Evolutionary conservation across 2,888 invertebrate species (phyloP), one percentile per base, ranked within the genome.

Genomic region (Scaptomyza polygonia): DNA sequence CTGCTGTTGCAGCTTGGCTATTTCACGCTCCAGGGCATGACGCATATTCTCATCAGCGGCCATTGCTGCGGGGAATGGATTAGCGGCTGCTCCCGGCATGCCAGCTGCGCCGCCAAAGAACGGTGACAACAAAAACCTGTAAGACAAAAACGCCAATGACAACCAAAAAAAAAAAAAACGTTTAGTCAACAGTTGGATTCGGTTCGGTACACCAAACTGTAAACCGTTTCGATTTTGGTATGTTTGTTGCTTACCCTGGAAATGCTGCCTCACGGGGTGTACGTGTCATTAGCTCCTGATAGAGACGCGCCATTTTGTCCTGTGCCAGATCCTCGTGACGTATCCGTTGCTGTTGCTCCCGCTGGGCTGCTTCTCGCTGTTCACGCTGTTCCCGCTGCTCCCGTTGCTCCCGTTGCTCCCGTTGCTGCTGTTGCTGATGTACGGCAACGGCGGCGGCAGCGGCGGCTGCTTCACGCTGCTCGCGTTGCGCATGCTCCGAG

Each of bases 301-400:
- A 98, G 88, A 98, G 97, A 88, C 97, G 94, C 42, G 96, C 96
- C 86, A 98, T 97, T 92, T 98, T 98, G 90, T 99, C 99, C 90
- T 98, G 98, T 39, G 98, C 96, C 92, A 98, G 96, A 93, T 98
- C 98, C 59, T 91, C 85, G 64, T 88, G 88, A 6, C 83, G 82
- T 14, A 86, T 39, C 0, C 82, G 79, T 94, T 96, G 80, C 69
- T 87, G 89, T 18, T 86, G 86, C 29, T 82, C 81, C 7, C 80
- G 81, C 25, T 75, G 78, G 0, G 59, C 72, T 3, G 77, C 77
- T 34, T 73, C 76, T 0, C 75, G 75, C 98, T 90, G 75, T 43
- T 98, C 96, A 92, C 98, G 97, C 93, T 98, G 98, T 55, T 89
- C 77, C 34, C 66, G 72, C 32, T 73, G 67, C 58, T 75, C 39